phyloP scores from a whole-genome alignment of 2,113 vertebrate species.

The Cyprinus carpio region DNA sequence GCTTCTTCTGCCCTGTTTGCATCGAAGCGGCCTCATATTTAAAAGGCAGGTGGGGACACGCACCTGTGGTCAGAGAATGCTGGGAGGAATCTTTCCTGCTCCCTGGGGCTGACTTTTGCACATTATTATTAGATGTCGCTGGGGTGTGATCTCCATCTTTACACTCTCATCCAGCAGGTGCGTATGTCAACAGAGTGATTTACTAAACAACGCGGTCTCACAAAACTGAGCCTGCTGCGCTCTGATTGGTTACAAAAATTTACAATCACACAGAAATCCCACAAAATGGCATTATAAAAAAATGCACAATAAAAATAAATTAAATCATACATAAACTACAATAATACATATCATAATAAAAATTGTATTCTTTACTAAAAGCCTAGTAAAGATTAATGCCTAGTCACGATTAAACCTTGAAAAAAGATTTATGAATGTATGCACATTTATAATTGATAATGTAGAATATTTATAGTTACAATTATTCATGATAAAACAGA shows the following conservation, averaged over 20 bases:
- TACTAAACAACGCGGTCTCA: conserved; percentile 8
- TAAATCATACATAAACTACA: neutral
- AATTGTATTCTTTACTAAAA: neutral
- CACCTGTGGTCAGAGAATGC: conserved; percentile 31
- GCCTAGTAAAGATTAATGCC: neutral
- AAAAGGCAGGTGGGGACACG: neutral
- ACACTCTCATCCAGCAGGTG: neutral
- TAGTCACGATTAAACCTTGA: neutral
- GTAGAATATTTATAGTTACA: neutral
- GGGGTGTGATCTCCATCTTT: conserved; percentile 27
- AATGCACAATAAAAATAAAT: neutral
- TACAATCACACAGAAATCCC: neutral
- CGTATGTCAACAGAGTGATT: conserved; percentile 23
- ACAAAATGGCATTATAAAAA: neutral
- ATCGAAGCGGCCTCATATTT: neutral
- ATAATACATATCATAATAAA: neutral
- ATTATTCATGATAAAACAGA: neutral
- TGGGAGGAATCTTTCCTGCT: conserved; percentile 22
- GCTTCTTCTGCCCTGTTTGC: conserved; percentile 17
- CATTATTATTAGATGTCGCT: conserved; percentile 18
- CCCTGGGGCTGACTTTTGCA: conserved; percentile 16
- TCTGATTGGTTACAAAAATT: neutral
- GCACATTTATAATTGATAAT: neutral
- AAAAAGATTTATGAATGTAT: neutral
- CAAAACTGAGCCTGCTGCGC: neutral